Evolutionary conservation across 2,888 invertebrate genomes (phyloP), one percentile per base, ranked within the genome.

Genomic region (Mythimna loreyi): DNA sequence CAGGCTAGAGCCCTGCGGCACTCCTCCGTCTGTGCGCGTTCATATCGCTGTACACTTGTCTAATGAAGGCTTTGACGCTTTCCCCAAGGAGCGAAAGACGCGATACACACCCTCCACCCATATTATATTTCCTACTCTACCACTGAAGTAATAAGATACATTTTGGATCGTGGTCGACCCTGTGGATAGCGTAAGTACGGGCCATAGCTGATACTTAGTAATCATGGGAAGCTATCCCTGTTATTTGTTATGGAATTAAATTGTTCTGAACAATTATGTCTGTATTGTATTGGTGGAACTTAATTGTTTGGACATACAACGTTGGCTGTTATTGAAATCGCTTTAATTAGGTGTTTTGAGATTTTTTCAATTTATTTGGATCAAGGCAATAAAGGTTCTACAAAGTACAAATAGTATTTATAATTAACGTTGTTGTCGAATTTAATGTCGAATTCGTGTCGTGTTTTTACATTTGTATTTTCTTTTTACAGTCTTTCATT

Each of bases 51-150:
- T 85, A 85, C 86, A 83, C 86, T 84, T 82, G 86, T 85, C 87
- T 90, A 89, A 89, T 89, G 90, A 90, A 89, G 86, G 86, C 88
- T 87, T 86, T 88, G 85, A 84, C 85, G 87, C 83, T 86, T 86
- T 83, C 85, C 83, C 85, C 58, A 82, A 84, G 83, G 82, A 85
- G 82, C 74, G 75, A 78, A 83, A 72, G 78, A 76, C 77, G 68
- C 52, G 68, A 65, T 75, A 79, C 67, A 70, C 59, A 71, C 72
- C 73, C 58, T 68, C 30, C n/a, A 72, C 23, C 21, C 40, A 67
- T 67, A 76, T 60, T 50, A 49, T 40, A 83, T 72, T 72, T 70
- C 66, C 53, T 55, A 78, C 77, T 78, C 64, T 84, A 80, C 8
- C 23, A 5, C 19, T 43, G 28, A 50, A 52, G 62, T 49, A 40